Conservation (phyloP, 1,140 invertebrate species). For the Aporrectodea caliginosa region DNA sequence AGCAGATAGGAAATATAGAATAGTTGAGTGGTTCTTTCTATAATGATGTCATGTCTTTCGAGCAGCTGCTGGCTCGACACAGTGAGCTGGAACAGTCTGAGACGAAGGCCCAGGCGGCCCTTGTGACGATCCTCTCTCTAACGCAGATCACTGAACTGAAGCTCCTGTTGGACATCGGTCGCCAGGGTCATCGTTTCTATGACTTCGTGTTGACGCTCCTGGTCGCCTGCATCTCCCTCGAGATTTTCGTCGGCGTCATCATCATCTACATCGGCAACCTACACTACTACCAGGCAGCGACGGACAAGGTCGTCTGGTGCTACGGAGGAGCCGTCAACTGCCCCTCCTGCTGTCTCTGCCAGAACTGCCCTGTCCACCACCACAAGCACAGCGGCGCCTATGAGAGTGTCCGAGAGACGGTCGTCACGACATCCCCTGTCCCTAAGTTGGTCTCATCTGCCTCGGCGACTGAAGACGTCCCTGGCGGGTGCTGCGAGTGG, state of each 20-base stretch:
- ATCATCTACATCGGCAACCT: constrained; percentile 35
- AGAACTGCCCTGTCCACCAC: not conserved
- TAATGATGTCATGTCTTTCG: too few species aligned
- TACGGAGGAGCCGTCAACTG: not conserved
- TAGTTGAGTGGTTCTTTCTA: not conserved
- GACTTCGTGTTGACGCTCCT: constrained; percentile 33
- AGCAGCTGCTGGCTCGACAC: constrained; percentile 34
- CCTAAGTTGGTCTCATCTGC: not conserved
- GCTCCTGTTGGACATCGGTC: constrained; percentile 32
- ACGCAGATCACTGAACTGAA: constrained; percentile 35
- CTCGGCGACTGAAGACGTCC: constrained; percentile 11
- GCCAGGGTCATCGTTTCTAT: constrained; percentile 31
- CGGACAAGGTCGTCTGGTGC: not conserved
- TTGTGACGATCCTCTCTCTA: constrained; percentile 32
- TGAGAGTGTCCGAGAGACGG: not conserved
- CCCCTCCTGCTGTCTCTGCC: not conserved
- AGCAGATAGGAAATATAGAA: too few species aligned
- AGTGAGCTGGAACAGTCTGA: constrained; percentile 33
- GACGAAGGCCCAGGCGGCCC: constrained; percentile 34
- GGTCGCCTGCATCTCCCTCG: constrained; percentile 33
- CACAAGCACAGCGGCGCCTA: not conserved
- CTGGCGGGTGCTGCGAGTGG: constrained; percentile 25
- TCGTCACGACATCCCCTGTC: not conserved
- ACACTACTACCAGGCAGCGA: constrained; percentile 18
- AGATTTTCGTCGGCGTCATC: constrained; percentile 34